Conservation (phyloP, 2,888 invertebrate genomes). For the Spodoptera exigua region DNA sequence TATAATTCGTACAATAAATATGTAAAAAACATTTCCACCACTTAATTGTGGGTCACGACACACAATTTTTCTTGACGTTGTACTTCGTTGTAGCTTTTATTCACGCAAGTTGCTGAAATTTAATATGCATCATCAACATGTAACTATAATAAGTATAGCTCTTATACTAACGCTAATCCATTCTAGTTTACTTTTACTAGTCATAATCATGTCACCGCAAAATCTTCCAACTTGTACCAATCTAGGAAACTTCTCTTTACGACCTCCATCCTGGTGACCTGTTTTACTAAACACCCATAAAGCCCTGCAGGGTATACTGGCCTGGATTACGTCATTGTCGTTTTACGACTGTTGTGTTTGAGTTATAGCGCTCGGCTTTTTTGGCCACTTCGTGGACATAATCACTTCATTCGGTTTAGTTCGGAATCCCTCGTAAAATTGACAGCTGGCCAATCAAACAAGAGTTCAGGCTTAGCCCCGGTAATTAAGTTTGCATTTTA, state of each 20-base stretch:
- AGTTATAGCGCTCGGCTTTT: slow-evolving; percentile 54
- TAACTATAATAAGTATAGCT: too few relatives aligned
- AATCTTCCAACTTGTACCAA: slow-evolving; percentile 60
- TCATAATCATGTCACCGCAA: slow-evolving; percentile 28
- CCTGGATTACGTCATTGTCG: slow-evolving; percentile 71
- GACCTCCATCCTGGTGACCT: slow-evolving; percentile 73
- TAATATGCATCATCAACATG: too few relatives aligned
- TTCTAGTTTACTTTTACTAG: slow-evolving; percentile 17
- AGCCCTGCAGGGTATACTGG: slow-evolving; percentile 71
- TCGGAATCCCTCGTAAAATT: slow-evolving; percentile 53
- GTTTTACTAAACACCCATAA: slow-evolving; percentile 75
- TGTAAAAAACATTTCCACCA: too few relatives aligned
- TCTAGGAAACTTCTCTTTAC: slow-evolving; percentile 71
- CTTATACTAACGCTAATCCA: too few relatives aligned
- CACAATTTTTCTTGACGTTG: too few relatives aligned
- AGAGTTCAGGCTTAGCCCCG: slow-evolving; percentile 17
- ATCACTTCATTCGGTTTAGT: slow-evolving; percentile 50
- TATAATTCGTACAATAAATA: too few relatives aligned
- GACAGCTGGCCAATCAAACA: slow-evolving; percentile 33
- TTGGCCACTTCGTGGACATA: slow-evolving; percentile 54
- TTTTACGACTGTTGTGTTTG: slow-evolving; percentile 70
- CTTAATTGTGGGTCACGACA: too few relatives aligned
- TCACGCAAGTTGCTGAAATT: too few relatives aligned
- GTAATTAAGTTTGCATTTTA: slow-evolving; percentile 35
- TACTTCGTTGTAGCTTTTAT: too few relatives aligned